Base-by-base conservation (phyloP, 2,888 invertebrate species). In the Schrankia costaestrigalis region DNA sequence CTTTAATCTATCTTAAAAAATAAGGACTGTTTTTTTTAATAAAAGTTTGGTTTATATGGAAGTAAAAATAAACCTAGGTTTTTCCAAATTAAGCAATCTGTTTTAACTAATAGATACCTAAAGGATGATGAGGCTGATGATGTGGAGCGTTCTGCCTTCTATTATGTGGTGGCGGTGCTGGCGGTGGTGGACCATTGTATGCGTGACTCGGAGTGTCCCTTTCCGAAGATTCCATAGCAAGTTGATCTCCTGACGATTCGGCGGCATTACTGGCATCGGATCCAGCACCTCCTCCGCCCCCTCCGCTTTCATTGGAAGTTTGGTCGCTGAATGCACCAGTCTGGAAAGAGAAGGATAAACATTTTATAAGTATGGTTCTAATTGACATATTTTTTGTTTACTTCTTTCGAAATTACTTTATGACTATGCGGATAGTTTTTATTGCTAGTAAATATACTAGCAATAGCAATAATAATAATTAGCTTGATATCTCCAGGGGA, bases 101-200 rank as follows among this genome's bases (percentile, higher is more conserved):
- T 10, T 76, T 54, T 64, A n/a, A n/a, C n/a, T n/a, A n/a, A n/a
- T n/a, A n/a, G n/a, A n/a, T n/a, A 89, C 75, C 81, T 78, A 80
- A 64, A 30, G 80, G 70, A 69, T 87, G 83, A 67, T 87, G 84
- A 36, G 76, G 71, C 65, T 94, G 94, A 31, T 91, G 91, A 46
- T 92, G 91, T 22, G 90, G 90, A 41, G 90, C 93, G 37, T 91
- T 92, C 28, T 93, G 94, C 12, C 94, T 92, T 56, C 93, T 92
- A 56, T 94, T 93, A 51, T 94, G 94, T 0, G 91, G 90, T 1
- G 92, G 91, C 31, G 91, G 92, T 1, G 89, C 90, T 0, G 87
- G 91, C 0, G 89, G 89, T 1, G 90, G 90, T 41, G 71, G 90
- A 52, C 73, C 89, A 51, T 77, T 89, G 73, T 89, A 83, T 61